Conservation (phyloP, 2,113 vertebrate genomes). For the Pteruthius melanotis region DNA sequence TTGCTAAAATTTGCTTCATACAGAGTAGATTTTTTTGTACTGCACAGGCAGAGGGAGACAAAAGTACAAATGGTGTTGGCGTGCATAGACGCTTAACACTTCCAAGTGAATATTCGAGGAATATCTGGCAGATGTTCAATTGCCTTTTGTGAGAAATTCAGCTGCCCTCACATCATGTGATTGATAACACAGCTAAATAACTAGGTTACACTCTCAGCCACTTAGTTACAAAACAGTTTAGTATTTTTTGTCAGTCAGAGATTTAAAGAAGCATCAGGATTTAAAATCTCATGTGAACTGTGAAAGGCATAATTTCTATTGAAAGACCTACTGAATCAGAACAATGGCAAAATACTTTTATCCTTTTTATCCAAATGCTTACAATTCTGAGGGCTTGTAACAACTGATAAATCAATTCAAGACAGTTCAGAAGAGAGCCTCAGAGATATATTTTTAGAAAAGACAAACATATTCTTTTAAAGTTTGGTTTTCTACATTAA, state of each 20-base stretch:
- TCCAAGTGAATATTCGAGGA: not conserved
- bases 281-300: not conserved
- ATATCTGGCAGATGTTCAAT: not conserved
- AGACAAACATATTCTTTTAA: not conserved
- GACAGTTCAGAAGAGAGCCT: constrained; percentile 8
- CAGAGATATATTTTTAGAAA: constrained; percentile 22
- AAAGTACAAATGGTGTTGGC: not conserved
- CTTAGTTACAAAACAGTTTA: not conserved
- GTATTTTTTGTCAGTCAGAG: not conserved
- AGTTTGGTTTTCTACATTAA: constrained; percentile 55
- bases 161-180: not conserved
- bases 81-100: not conserved
- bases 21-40: not conserved
- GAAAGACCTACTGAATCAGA: not conserved
- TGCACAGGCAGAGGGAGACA: not conserved
- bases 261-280: not conserved
- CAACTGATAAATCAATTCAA: constrained; percentile 31
- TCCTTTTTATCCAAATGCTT: constrained; percentile 5
- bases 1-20: not conserved
- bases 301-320: not conserved
- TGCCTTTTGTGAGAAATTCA: constrained; percentile 15
- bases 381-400: not conserved
- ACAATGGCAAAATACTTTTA: not conserved
- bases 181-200: not conserved
- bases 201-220: not conserved